A percentile compares a stretch with the other conserved stretches of the same genome.
phyloP scores from a whole-genome alignment of 2,113 vertebrate genomes.

The Cochlearius cochlearius region DNA sequence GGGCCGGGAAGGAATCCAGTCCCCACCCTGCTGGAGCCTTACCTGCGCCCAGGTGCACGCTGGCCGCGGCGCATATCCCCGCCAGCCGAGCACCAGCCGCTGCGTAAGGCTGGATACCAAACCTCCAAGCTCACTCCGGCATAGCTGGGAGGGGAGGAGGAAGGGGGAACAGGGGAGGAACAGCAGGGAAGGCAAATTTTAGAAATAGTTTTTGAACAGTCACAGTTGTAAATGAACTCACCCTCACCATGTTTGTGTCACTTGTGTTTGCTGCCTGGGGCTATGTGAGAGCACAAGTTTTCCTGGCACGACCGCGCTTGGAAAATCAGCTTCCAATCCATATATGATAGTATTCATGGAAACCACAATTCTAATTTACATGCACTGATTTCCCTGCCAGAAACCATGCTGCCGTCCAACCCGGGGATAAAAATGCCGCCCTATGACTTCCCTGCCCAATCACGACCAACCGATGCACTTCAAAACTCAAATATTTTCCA shows the following conservation, averaged over 20 bases:
- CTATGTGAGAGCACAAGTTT: constrained; percentile 44
- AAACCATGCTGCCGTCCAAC: not conserved
- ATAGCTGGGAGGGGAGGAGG: constrained; percentile 10
- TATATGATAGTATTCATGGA: constrained; percentile 64
- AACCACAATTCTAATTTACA: constrained; percentile 53
- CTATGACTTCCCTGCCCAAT: constrained; percentile 36
- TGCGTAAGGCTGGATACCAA: not conserved
- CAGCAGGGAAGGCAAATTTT: constrained; percentile 50
- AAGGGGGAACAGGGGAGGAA: not conserved
- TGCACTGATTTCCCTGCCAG: constrained; percentile 33
- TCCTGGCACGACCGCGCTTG: constrained; percentile 32
- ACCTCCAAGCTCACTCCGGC: not conserved
- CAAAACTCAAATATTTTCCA: constrained; percentile 45
- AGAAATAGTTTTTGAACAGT: constrained; percentile 45
- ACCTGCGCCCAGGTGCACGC: constrained; percentile 32
- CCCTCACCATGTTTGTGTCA: constrained; percentile 42
- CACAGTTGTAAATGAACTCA: constrained; percentile 50
- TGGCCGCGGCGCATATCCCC: not conserved
- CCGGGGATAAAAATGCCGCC: not conserved
- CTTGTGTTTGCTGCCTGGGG: constrained; percentile 17
- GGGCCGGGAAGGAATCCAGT: constrained; percentile 58
- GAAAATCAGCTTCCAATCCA: constrained; percentile 58
- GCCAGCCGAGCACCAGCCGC: not conserved
- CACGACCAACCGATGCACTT: not conserved
- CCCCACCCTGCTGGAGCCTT: constrained; percentile 29